These are phyloP conservation scores for Otis tarda DNA, from an alignment of 2,113 vertebrate genomes.

Conservation along the genomic window DNA sequence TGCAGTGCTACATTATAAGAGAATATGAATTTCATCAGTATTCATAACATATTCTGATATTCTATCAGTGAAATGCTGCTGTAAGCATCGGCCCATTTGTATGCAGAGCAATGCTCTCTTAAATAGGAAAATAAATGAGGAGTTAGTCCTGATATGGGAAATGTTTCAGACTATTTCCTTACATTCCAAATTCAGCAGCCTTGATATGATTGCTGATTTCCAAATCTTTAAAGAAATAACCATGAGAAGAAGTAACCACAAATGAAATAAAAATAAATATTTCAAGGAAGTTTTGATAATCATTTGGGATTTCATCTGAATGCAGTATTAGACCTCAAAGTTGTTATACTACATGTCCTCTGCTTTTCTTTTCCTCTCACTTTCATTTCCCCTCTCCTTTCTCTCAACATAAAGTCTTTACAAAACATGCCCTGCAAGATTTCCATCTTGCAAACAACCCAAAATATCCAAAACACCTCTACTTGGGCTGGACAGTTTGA, in stretches of 20 bases:
- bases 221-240: not conserved
- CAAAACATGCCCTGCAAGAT: not conserved
- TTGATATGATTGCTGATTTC: not conserved
- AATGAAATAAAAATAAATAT: not conserved
- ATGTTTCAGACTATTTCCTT: slow-evolving; percentile 11
- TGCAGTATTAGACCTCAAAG: not conserved
- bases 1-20: not conserved
- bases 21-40: slow-evolving; percentile 55
- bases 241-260: not conserved
- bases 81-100: slow-evolving; percentile 25
- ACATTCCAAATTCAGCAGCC: slow-evolving; percentile 2
- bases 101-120: slow-evolving; percentile 17
- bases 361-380: not conserved
- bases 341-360: not conserved
- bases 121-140: slow-evolving; percentile 58
- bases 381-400: not conserved
- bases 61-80: not conserved
- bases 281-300: not conserved
- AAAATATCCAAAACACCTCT: not conserved
- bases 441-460: not conserved
- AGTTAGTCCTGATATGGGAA: slow-evolving; percentile 29
- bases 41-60: slow-evolving; percentile 39
- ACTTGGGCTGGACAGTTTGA: not conserved
- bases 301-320: not conserved
- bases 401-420: not conserved